Evolutionary conservation across 2,888 invertebrate species (phyloP), one percentile per base, ranked within the genome.

Genomic region (Myathropa florea): DNA sequence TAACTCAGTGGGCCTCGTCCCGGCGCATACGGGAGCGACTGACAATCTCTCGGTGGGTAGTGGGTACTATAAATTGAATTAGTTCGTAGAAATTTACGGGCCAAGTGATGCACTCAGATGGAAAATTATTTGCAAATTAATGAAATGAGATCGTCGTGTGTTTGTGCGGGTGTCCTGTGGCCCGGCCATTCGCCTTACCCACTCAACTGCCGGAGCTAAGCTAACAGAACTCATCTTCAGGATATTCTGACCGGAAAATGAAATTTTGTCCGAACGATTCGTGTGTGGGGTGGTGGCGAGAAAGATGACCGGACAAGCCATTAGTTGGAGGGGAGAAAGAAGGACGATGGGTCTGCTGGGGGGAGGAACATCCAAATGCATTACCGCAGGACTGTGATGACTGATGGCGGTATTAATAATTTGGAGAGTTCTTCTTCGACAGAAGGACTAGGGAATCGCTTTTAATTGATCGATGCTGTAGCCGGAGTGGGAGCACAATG

Each of bases 41-140:
- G 75, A 60, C 70, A 82, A 77, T 86, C 71, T 72, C 63, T 64
- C 75, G 55, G 7, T 24, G 64, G 46, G 24, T 4, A 24, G 7
- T 24, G 64, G 46, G 24, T 4, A 24, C 57, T 12, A 57, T 67
- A 86, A 86, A 86, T 86, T 86, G 79, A 86, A 86, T 86, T 86
- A 86, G 61, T 78, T 75, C 65, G 65, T 79, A 18, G 82, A 86
- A 75, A 82, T 85, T 78, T 78, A 70, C 72, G 23, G 53, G 61
- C 64, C 72, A 82, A 82, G 78, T 83, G 83, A 46, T 78, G 83
- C 83, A 86, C 75, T 83, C 86, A 70, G 28, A 79, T 71, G 79
- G 86, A 86, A 86, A 86, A 83, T 86, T 86, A 86, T 83, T 83
- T 79, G 86, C 78, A 86, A 86, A 86, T 86, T 86, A 83, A 83